Conservation (phyloP, 1,140 invertebrate genomes). For the Halesus radiatus region DNA sequence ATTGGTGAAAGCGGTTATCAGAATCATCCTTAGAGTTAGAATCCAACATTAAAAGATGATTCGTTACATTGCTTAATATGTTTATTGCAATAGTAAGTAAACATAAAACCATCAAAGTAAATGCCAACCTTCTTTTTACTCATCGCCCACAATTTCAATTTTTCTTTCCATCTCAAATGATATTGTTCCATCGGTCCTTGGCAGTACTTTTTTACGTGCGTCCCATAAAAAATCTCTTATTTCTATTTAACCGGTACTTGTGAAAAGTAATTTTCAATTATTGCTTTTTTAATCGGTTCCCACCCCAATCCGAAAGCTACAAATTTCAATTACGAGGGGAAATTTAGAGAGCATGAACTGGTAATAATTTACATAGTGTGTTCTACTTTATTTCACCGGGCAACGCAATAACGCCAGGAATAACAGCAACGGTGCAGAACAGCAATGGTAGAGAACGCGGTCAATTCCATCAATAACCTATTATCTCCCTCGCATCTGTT, state of each 20-base stretch:
- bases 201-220: not conserved
- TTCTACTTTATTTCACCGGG: not conserved
- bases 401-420: not conserved
- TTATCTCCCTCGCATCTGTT: conserved; percentile 19
- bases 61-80: too few relatives aligned
- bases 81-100: too few relatives aligned
- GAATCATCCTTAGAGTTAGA: too few relatives aligned
- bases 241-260: not conserved
- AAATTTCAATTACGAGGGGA: not conserved
- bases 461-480: conserved; percentile 25
- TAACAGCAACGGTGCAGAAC: too few relatives aligned
- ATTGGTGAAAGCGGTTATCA: too few relatives aligned
- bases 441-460: not conserved
- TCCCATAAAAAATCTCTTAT: not conserved
- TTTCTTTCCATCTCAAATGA: not conserved
- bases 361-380: not conserved
- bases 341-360: not conserved
- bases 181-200: not conserved
- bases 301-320: too few relatives aligned
- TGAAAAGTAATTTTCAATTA: not conserved
- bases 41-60: too few relatives aligned
- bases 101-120: not conserved
- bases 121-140: not conserved
- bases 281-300: not conserved
- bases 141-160: not conserved